phyloP scores from a whole-genome alignment of 2,888 invertebrate genomes.

The Eilema sororculum region DNA sequence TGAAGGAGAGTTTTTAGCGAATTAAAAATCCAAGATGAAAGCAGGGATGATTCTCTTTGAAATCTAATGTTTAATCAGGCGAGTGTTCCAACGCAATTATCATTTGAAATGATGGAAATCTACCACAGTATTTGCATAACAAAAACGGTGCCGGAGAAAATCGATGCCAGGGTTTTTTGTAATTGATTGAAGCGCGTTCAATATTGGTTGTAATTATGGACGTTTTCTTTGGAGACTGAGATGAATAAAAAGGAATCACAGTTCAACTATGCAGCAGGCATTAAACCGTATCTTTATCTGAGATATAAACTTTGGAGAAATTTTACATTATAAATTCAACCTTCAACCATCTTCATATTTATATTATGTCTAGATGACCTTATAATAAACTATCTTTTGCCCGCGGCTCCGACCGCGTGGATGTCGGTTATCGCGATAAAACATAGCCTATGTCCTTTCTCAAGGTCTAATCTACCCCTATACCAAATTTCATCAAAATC shows the following conservation, averaged over 20 bases:
- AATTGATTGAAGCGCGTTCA: constrained; percentile 10
- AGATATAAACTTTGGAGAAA: not conserved
- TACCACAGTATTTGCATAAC: constrained; percentile 38
- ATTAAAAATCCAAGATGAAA: constrained; percentile 16
- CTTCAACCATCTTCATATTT: too few relatives aligned
- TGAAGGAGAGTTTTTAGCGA: constrained; percentile 1
- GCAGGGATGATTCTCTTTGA: constrained; percentile 4
- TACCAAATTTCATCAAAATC: too few relatives aligned
- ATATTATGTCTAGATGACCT: too few relatives aligned
- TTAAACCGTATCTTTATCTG: not conserved
- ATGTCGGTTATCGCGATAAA: too few relatives aligned
- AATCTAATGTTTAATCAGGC: constrained; percentile 30
- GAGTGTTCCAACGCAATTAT: constrained; percentile 36
- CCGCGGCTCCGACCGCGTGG: too few relatives aligned
- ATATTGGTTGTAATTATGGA: constrained; percentile 5
- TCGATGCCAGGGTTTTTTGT: constrained; percentile 17
- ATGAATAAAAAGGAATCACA: constrained; percentile 8
- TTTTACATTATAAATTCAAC: too few relatives aligned
- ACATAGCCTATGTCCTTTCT: too few relatives aligned
- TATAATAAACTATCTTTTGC: too few relatives aligned
- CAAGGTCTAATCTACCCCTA: too few relatives aligned
- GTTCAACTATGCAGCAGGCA: not conserved
- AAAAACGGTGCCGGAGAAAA: constrained; percentile 21
- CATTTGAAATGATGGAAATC: constrained; percentile 37
- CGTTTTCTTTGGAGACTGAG: constrained; percentile 3